Evolutionary conservation across 2,113 vertebrate genomes (phyloP), one percentile per base, ranked within the genome.

Genomic region (Equus quagga): DNA sequence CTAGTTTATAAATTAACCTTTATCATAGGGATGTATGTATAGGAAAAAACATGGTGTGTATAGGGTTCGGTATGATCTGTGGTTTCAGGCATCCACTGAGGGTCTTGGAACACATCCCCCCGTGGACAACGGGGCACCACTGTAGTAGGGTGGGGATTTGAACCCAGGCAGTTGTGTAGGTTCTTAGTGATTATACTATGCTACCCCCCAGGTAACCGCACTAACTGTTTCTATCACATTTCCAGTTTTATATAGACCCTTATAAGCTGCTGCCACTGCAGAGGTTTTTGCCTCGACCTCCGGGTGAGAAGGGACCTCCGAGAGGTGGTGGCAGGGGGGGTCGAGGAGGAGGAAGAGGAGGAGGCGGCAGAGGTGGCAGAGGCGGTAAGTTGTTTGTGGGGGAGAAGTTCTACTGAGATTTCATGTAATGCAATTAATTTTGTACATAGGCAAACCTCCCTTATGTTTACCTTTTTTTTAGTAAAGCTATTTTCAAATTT

Each of bases 201-300:
- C 11, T 69, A 3, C 14, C 33, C 54, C 54, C 36, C 21, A 51
- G 14, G 41, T 89, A 4, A 9, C 33, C 79, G 21, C 14, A 56
- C 51, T 92, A 8, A 96, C 76, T 36, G 41, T 80, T 87, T 36
- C 58, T 92, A 0, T 36, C 98, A 33, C 72, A 96, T 15, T 76
- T 96, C 18, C 96, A 99, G 99, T 99, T 99, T 98, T 99, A 99
- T 90, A 99, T 99, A 83, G 99, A 99, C 96, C 99, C 99, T 19
- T 99, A 99, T 98, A 99, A 99, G 98, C 98, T 99, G 60, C 98
- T 99, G 0, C 99, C 99, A 0, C 98, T 99, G 94, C 99, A 99
- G 97, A 99, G 99, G 51, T 99, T 99, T 98, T 99, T 99, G 58
- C 99, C 99, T 51, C 99, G 99, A 69, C 99, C 99, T 0, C 99